Evolutionary conservation across 2,888 invertebrate species (phyloP).

Genomic region (Pseudolycoriella hygida): DNA sequence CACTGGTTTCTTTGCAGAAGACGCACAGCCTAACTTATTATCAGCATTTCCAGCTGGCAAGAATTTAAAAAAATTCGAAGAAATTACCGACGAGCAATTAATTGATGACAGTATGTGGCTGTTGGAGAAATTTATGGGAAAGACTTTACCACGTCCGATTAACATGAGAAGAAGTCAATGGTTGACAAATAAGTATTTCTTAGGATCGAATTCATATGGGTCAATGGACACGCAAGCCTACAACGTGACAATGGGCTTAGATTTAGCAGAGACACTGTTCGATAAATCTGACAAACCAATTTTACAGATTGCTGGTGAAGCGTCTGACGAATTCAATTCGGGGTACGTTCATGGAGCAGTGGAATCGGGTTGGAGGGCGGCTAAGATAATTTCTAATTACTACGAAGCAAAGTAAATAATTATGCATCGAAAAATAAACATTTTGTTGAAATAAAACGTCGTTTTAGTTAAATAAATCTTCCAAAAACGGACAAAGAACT

Average conservation of each 20-base stretch:
- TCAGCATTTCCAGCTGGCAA: constrained; percentile 53
- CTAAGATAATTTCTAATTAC: constrained; percentile 30
- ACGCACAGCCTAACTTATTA: constrained; percentile 41
- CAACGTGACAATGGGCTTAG: constrained; percentile 32
- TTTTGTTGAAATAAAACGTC: no score
- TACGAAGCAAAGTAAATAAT: no score
- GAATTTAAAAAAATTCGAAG: constrained; percentile 42
- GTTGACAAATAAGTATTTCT: constrained; percentile 38
- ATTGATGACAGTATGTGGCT: constrained; percentile 22
- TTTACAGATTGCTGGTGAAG: constrained; percentile 50
- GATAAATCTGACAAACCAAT: constrained; percentile 29
- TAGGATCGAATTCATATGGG: constrained; percentile 48
- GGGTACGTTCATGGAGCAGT: constrained; percentile 55
- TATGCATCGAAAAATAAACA: no score
- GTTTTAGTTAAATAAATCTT: no score
- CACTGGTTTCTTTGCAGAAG: constrained; percentile 47
- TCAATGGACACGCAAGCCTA: constrained; percentile 36
- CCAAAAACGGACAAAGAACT: no score
- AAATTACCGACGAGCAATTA: constrained; percentile 32
- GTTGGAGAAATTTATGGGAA: constrained; percentile 20
- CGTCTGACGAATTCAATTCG: constrained; percentile 43
- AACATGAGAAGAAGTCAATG: constrained; percentile 23
- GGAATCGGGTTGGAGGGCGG: constrained; percentile 54
- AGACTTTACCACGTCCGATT: not conserved
- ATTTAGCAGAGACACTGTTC: constrained; percentile 34